Evolutionary conservation across 1,140 invertebrate genomes (phyloP).

Genomic region (Conus ventricosus): DNA sequence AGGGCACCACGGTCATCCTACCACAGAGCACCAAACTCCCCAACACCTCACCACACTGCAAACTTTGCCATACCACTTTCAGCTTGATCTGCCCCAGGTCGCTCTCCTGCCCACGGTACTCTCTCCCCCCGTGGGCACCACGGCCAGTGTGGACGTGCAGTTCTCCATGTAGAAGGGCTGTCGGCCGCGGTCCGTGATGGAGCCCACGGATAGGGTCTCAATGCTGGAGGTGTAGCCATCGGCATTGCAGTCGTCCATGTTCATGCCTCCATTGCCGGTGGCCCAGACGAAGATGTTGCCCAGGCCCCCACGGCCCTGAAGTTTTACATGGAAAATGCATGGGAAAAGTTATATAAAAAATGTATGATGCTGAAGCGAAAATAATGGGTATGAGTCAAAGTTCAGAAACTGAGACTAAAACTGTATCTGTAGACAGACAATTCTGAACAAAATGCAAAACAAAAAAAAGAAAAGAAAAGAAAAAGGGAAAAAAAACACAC

Average conservation of each 20-base stretch:
- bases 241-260: slow-evolving; percentile 73
- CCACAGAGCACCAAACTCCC: slow-evolving; percentile 74
- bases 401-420: too few relatives aligned
- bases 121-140: slow-evolving; percentile 73
- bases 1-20: slow-evolving; percentile 74
- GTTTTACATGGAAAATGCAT: neutral
- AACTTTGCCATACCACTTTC: slow-evolving; percentile 62
- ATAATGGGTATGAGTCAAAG: too few relatives aligned
- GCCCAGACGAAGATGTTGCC: slow-evolving; percentile 77
- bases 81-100: slow-evolving; percentile 53
- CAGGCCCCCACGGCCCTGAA: slow-evolving; percentile 72
- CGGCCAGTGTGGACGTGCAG: slow-evolving; percentile 74
- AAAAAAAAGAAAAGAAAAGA: too few relatives aligned
- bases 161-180: slow-evolving; percentile 74
- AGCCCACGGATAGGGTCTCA: slow-evolving; percentile 74
- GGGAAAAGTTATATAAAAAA: neutral
- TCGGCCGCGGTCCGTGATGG: slow-evolving; percentile 68
- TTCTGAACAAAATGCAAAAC: too few relatives aligned
- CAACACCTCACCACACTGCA: neutral
- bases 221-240: slow-evolving; percentile 76
- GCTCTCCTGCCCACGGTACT: slow-evolving; percentile 38
- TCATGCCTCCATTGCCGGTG: slow-evolving; percentile 75
- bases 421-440: too few relatives aligned
- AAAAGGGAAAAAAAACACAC: too few relatives aligned
- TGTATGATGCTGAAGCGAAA: neutral